phyloP scores from a whole-genome alignment of 1,140 invertebrate species.

The Caenorhabditis elegans region DNA sequence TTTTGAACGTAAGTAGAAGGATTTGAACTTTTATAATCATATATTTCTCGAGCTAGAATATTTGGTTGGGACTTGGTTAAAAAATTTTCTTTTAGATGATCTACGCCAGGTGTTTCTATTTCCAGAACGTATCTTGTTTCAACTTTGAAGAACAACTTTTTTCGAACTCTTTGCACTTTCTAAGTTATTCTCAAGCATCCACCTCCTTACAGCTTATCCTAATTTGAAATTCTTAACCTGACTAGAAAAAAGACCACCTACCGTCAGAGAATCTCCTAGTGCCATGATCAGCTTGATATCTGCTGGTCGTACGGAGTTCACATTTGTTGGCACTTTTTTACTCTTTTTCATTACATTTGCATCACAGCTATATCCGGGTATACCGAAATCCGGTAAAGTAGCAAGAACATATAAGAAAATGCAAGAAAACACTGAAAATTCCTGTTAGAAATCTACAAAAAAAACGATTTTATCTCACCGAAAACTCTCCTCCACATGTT shows the following conservation, averaged over 20 bases:
- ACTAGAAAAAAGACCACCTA: neutral
- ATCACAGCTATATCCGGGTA: slow-evolving; percentile 40
- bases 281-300: slow-evolving; percentile 79
- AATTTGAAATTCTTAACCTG: neutral
- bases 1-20: too few relatives aligned
- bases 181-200: neutral
- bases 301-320: slow-evolving; percentile 74
- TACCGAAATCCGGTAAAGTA: slow-evolving; percentile 42
- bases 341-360: slow-evolving; percentile 36
- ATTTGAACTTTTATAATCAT: too few relatives aligned
- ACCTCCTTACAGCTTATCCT: neutral
- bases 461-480: neutral
- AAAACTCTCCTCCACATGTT: neutral
- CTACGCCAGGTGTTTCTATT: too few relatives aligned
- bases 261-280: slow-evolving; percentile 77
- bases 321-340: slow-evolving; percentile 67
- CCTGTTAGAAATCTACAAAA: too few relatives aligned
- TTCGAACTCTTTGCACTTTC: neutral
- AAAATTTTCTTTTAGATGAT: too few relatives aligned
- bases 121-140: too few relatives aligned
- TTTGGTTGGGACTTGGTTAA: too few relatives aligned
- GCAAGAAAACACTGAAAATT: neutral
- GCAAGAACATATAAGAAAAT: neutral
- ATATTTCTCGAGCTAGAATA: too few relatives aligned
- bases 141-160: neutral